Evolutionary conservation across 2,113 vertebrate genomes (phyloP).

Genomic region (Climacteris rufus): DNA sequence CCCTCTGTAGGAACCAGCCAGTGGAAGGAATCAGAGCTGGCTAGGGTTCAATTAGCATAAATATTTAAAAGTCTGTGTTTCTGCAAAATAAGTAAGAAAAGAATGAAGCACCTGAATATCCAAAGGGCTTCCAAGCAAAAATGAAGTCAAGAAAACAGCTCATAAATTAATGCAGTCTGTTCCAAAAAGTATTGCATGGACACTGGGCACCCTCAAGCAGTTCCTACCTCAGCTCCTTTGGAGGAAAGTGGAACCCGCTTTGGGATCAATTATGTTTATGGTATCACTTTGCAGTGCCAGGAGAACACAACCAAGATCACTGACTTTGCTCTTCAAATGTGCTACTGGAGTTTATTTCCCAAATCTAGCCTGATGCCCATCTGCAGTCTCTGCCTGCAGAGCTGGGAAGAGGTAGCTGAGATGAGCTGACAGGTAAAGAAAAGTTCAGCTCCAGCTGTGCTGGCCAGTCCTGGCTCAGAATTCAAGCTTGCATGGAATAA

Average conservation of each 20-base stretch:
- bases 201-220: neutral
- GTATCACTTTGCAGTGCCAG: neutral
- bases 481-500: neutral
- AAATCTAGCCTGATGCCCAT: neutral
- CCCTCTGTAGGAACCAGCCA: neutral
- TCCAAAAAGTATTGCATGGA: neutral
- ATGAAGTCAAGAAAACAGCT: neutral
- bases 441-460: neutral
- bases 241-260: neutral
- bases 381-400: fast-evolving
- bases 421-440: neutral
- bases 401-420: neutral
- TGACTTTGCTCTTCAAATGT: neutral
- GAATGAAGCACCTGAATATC: neutral
- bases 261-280: neutral
- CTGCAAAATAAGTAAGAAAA: neutral
- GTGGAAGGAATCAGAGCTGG: neutral
- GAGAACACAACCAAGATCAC: neutral
- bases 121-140: neutral
- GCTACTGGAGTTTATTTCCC: neutral
- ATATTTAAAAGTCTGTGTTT: neutral
- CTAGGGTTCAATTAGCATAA: neutral
- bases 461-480: neutral
- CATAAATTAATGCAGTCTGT: neutral
- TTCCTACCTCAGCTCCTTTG: neutral